Percentiles rank a stretch among this genome's conserved stretches.
phyloP scores from a whole-genome alignment of 30 jellyfish, hydroid and myxozoan genomes.

The Mastigias papua region DNA sequence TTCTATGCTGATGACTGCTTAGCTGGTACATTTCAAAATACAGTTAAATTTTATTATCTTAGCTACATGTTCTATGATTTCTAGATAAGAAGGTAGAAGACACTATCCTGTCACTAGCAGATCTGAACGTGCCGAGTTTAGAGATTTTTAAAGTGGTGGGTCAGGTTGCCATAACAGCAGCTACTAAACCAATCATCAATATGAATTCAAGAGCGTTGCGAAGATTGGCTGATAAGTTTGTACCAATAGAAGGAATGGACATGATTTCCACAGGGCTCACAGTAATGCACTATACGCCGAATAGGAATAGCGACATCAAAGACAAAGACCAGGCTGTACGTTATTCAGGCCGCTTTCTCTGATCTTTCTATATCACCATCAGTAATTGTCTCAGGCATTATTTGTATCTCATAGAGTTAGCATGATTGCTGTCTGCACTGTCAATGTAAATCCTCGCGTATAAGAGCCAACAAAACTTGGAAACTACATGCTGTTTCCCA shows the following conservation, averaged over 20 bases:
- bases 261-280: constrained; percentile 35
- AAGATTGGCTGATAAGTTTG: not conserved
- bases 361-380: too few species aligned
- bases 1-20: too few species aligned
- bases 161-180: constrained; percentile 49
- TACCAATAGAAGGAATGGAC: constrained; percentile 47
- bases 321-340: constrained; percentile 20
- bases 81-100: constrained; percentile 29
- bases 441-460: constrained; percentile 1
- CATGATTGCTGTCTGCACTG: constrained; percentile 1
- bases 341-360: too few species aligned
- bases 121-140: constrained; percentile 29
- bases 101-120: constrained; percentile 33
- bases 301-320: constrained; percentile 42
- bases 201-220: constrained; percentile 26
- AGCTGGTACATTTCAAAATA: too few species aligned
- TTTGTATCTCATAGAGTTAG: too few species aligned
- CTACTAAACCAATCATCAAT: constrained; percentile 16
- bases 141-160: constrained; percentile 10
- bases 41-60: too few species aligned
- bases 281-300: constrained; percentile 37
- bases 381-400: too few species aligned
- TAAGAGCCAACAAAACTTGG: too few species aligned
- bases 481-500: too few species aligned
- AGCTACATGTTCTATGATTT: too few species aligned